Percentiles rank a stretch among this genome's conserved stretches.
These are phyloP conservation scores for Polypterus senegalus DNA, from an alignment of 2,113 vertebrate genomes.

Conservation along the genomic window DNA sequence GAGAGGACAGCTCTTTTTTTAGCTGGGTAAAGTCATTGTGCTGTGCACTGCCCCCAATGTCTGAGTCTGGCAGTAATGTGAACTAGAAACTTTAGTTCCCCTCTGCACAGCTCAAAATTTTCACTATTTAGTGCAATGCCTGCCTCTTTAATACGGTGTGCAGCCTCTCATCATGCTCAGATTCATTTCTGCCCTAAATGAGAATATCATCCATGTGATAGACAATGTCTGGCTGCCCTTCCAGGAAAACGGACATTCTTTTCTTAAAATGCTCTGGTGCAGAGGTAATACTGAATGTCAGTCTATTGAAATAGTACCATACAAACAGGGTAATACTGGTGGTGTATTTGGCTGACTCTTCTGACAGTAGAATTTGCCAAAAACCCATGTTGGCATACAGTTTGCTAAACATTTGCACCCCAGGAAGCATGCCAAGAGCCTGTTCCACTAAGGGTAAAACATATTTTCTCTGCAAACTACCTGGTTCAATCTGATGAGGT, in stretches of 20 bases:
- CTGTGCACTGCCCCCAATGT: not conserved
- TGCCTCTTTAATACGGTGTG: not conserved
- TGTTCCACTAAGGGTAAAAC: too few species aligned
- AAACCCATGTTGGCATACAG: not conserved
- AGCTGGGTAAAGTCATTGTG: not conserved
- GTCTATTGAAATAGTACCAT: not conserved
- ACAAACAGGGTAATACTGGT: not conserved
- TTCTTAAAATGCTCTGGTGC: too few species aligned
- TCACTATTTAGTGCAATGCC: not conserved
- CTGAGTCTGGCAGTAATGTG: not conserved
- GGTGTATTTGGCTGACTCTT: not conserved
- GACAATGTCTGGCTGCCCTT: not conserved
- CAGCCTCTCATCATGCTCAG: not conserved
- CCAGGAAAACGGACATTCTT: not conserved
- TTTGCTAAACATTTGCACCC: not conserved
- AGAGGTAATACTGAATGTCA: not conserved
- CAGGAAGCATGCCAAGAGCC: too few species aligned
- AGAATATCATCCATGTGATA: slow-evolving; percentile 5
- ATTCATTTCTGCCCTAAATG: not conserved
- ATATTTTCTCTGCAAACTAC: not conserved
- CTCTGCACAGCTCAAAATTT: not conserved
- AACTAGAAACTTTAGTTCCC: not conserved
- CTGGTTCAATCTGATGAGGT: slow-evolving; percentile 3
- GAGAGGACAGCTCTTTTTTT: not conserved
- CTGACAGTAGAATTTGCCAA: not conserved